Evolutionary conservation across 1,140 invertebrate species (phyloP).

Genomic region (Drosophila equinoxialis): DNA sequence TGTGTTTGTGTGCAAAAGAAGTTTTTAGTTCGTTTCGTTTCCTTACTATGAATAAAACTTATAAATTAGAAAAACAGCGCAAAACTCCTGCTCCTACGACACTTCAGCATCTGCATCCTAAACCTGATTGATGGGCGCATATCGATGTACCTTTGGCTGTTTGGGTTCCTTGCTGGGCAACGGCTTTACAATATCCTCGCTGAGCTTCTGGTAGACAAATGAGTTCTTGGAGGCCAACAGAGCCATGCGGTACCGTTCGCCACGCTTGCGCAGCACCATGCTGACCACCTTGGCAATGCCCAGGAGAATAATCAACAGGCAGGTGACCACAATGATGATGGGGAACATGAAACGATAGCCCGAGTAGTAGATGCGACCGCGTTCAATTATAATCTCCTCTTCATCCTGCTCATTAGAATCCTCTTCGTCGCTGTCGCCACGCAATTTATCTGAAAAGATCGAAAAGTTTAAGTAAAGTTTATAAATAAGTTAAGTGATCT

Average conservation of each 20-base stretch:
- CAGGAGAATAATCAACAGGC: constrained; percentile 83
- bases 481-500: neutral
- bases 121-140: constrained; percentile 83
- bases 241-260: constrained; percentile 85
- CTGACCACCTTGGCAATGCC: constrained; percentile 84
- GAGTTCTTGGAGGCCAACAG: constrained; percentile 80
- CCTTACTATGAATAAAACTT: constrained; percentile 71
- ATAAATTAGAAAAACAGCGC: constrained; percentile 81
- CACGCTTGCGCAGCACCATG: constrained; percentile 83
- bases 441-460: constrained; percentile 58
- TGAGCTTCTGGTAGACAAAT: constrained; percentile 85
- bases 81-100: constrained; percentile 51
- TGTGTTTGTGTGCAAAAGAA: constrained; percentile 38
- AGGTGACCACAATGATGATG: constrained; percentile 83
- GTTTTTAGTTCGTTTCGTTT: constrained; percentile 39
- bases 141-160: constrained; percentile 85
- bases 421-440: constrained; percentile 41
- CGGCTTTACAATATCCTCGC: constrained; percentile 84
- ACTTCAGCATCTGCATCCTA: constrained; percentile 44
- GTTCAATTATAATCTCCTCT: constrained; percentile 83
- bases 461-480: neutral
- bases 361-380: constrained; percentile 83
- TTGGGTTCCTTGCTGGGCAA: constrained; percentile 82
- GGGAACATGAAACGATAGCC: constrained; percentile 84
- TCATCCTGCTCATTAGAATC: constrained; percentile 72